Evolutionary conservation across 2,113 vertebrate genomes (phyloP).

Genomic region (Engystomops pustulosus): DNA sequence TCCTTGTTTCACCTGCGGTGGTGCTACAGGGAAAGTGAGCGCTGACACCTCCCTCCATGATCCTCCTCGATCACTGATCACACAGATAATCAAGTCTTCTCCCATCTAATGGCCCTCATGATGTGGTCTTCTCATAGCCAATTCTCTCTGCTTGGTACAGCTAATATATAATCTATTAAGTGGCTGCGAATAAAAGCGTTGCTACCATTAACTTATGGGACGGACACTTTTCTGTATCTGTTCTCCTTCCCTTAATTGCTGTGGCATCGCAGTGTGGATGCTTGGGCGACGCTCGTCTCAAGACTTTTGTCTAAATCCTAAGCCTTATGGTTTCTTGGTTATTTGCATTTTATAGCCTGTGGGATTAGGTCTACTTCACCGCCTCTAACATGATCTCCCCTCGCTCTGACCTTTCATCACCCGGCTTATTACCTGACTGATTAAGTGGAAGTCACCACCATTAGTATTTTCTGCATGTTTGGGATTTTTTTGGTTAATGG

Average conservation of each 20-base stretch:
- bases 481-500: neutral
- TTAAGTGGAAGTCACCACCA: slow-evolving; percentile 43
- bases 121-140: neutral
- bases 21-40: neutral
- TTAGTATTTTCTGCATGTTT: neutral
- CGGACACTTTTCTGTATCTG: slow-evolving; percentile 41
- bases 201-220: slow-evolving; percentile 42
- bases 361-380: slow-evolving; percentile 47
- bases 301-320: slow-evolving; percentile 55
- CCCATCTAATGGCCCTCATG: too few relatives aligned
- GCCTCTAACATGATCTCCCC: slow-evolving; percentile 31
- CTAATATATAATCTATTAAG: slow-evolving; percentile 28
- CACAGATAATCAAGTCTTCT: too few relatives aligned
- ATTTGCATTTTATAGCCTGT: slow-evolving; percentile 56
- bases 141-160: neutral
- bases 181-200: neutral
- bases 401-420: slow-evolving; percentile 47
- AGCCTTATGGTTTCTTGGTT: slow-evolving; percentile 48
- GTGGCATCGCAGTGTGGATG: slow-evolving; percentile 32
- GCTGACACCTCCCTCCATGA: neutral
- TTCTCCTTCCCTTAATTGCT: slow-evolving; percentile 43
- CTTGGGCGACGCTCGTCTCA: slow-evolving; percentile 49
- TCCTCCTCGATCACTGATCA: too few relatives aligned
- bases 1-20: neutral
- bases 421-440: slow-evolving; percentile 46